phyloP scores from a whole-genome alignment of 30 jellyfish, hydroid and myxozoan species.

The Aurelia sp. region DNA sequence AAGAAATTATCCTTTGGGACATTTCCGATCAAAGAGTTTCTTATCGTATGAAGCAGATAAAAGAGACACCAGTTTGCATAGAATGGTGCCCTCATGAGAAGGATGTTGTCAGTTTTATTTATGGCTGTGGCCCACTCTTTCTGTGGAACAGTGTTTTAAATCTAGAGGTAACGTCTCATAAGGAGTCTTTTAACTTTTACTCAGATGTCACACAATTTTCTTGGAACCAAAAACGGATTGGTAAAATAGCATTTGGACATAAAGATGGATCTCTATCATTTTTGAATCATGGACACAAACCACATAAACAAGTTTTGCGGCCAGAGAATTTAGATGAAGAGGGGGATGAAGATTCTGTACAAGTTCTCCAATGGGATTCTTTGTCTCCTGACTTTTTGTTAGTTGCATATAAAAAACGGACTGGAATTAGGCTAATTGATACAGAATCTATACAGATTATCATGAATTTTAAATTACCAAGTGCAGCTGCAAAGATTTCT shows the following conservation, averaged over 20 bases:
- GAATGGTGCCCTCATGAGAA: conserved; percentile 84
- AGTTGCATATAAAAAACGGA: conserved; percentile 48
- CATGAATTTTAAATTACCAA: conserved; percentile 66
- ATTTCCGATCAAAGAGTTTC: conserved; percentile 63
- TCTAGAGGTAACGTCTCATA: conserved; percentile 36
- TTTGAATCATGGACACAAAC: conserved; percentile 59
- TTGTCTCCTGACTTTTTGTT: conserved; percentile 66
- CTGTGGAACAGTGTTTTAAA: conserved; percentile 49
- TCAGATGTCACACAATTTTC: conserved; percentile 61
- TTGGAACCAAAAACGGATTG: conserved; percentile 56
- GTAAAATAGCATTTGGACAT: conserved; percentile 77
- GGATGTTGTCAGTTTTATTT: conserved; percentile 47
- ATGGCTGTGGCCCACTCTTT: conserved; percentile 65
- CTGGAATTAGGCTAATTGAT: conserved; percentile 73
- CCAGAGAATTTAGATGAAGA: conserved; percentile 38
- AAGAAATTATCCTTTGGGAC: conserved; percentile 75
- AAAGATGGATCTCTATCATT: conserved; percentile 77
- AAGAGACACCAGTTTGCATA: conserved; percentile 42
- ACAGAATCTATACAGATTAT: conserved; percentile 54
- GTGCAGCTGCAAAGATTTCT: conserved; percentile 73
- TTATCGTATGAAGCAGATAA: conserved; percentile 35
- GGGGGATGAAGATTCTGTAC: conserved; percentile 66
- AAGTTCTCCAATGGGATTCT: conserved; percentile 78
- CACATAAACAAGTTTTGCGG: conserved; percentile 65
- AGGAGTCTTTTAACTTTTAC: conserved; percentile 47